Evolutionary conservation across 2,113 vertebrate genomes (phyloP).

Genomic region (Phocoena sinus): DNA sequence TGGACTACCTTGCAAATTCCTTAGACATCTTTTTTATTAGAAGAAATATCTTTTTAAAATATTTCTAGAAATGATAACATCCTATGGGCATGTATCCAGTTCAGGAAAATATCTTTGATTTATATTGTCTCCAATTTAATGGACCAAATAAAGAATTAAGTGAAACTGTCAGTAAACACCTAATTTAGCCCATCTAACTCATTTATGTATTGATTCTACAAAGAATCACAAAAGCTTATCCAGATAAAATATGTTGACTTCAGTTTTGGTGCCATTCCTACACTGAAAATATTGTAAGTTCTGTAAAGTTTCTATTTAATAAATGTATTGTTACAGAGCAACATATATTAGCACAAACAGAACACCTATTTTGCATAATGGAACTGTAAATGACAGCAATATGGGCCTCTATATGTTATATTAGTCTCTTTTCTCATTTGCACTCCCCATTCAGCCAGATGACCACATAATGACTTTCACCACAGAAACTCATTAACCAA

Average conservation of each 20-base stretch:
- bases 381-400: neutral
- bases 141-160: neutral
- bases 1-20: accelerated
- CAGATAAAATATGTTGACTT: neutral
- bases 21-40: neutral
- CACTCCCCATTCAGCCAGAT: neutral
- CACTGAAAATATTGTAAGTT: neutral
- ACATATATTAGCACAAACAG: neutral
- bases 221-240: neutral
- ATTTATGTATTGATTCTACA: neutral
- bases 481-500: neutral
- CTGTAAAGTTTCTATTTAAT: neutral
- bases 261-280: neutral
- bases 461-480: neutral
- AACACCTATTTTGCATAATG: neutral
- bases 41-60: neutral
- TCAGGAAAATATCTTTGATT: neutral
- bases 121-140: neutral
- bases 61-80: neutral
- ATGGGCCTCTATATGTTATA: neutral
- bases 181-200: neutral
- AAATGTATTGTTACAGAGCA: neutral
- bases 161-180: accelerated
- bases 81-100: neutral
- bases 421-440: neutral